Conservation (phyloP, 2,113 vertebrate genomes). For the Petaurus breviceps region DNA sequence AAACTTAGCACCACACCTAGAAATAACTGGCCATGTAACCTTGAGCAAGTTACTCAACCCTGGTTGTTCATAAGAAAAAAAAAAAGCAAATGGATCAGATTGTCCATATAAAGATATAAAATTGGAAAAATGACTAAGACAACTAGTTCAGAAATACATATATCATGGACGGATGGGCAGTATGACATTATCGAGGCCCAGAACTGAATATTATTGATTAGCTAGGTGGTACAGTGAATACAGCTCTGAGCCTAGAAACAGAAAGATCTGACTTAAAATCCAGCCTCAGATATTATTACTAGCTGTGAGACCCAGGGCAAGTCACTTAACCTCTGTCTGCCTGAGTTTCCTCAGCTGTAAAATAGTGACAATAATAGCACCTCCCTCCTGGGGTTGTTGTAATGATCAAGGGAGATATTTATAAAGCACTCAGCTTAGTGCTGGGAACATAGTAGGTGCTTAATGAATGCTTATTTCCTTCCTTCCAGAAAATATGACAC, state of each 20-base stretch:
- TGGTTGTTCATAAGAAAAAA: too few species aligned
- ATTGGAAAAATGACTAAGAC: neutral
- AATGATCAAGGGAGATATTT: neutral
- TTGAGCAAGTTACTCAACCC: too few species aligned
- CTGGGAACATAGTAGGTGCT: neutral
- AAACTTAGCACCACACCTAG: too few species aligned
- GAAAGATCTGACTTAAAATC: neutral
- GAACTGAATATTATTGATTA: neutral
- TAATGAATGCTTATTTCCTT: neutral
- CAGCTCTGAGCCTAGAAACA: neutral
- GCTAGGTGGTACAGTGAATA: neutral
- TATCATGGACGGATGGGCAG: neutral
- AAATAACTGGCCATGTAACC: too few species aligned
- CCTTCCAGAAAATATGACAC: neutral
- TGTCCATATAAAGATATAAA: neutral
- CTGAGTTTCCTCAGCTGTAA: neutral
- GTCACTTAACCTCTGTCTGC: neutral
- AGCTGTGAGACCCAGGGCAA: neutral
- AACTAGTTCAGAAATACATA: neutral
- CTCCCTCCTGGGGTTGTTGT: neutral
- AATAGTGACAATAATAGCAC: neutral
- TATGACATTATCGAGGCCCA: neutral
- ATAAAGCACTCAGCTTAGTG: neutral
- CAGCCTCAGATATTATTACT: neutral
- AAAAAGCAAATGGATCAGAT: neutral